Percentiles rank a stretch among this genome's conserved stretches.
phyloP scores from a whole-genome alignment of 2,797 vertebrate species.

The Centroberyx gerrardi region DNA sequence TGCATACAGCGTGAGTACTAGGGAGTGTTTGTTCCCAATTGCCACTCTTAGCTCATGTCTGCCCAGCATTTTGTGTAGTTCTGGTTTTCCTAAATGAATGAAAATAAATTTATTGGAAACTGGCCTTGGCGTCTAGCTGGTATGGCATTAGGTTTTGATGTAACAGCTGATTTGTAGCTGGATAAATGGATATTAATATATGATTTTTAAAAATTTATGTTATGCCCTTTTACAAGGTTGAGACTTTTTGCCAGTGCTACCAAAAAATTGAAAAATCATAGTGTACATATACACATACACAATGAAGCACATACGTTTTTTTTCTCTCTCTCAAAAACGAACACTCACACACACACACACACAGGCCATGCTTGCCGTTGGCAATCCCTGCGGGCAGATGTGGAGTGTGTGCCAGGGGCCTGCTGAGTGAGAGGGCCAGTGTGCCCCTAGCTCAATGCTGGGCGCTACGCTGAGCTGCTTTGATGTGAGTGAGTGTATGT shows the following conservation, averaged over 20 bases:
- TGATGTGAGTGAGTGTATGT: constrained; percentile 58
- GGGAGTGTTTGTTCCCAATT: constrained; percentile 8
- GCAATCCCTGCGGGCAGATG: constrained; percentile 77
- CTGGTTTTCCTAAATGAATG: constrained; percentile 8
- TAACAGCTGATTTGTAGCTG: neutral
- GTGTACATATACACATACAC: neutral
- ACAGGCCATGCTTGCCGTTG: constrained; percentile 67
- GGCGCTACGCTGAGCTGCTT: constrained; percentile 66
- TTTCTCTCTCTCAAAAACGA: constrained; percentile 17
- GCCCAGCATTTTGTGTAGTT: neutral
- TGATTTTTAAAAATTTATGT: constrained; percentile 23
- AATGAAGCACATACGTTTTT: constrained; percentile 35
- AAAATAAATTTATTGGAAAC: constrained; percentile 6
- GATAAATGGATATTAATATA: neutral
- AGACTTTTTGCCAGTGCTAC: constrained; percentile 13
- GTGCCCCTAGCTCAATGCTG: constrained; percentile 65
- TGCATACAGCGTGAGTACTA: too few relatives aligned
- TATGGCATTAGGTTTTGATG: neutral
- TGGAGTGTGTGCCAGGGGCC: constrained; percentile 71
- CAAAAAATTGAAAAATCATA: constrained; percentile 18
- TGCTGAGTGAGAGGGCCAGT: constrained; percentile 73
- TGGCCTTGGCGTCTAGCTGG: constrained; percentile 9
- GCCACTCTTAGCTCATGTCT: constrained; percentile 21
- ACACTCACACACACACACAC: constrained; percentile 40
- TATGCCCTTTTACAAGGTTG: constrained; percentile 5